These are phyloP conservation scores for Fissipunctia ypsillon DNA, from an alignment of 2,888 invertebrate species.

Conservation along the genomic window DNA sequence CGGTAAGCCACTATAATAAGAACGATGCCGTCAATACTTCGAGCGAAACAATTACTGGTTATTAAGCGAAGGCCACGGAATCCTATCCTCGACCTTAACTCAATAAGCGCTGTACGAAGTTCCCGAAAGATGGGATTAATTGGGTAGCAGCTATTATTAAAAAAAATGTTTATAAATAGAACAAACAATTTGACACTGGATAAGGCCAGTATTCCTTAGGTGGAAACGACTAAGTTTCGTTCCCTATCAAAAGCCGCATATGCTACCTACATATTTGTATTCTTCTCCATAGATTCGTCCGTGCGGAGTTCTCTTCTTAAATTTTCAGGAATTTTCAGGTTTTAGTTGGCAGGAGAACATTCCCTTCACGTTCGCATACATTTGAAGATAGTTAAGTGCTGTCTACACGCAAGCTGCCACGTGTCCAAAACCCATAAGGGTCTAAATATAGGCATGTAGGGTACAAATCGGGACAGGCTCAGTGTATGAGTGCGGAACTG, in stretches of 20 bases:
- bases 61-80: slow-evolving; percentile 50
- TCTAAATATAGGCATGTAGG: not conserved
- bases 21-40: slow-evolving; percentile 59
- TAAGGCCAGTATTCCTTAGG: not conserved
- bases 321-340: not conserved
- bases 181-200: not conserved
- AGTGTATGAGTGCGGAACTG: not conserved
- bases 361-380: too few relatives aligned
- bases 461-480: not conserved
- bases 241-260: not conserved
- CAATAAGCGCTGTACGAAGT: not conserved
- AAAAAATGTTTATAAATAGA: slow-evolving; percentile 1
- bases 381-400: not conserved
- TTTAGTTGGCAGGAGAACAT: not conserved
- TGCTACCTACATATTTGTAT: not conserved
- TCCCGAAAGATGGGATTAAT: slow-evolving; percentile 19
- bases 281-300: not conserved
- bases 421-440: not conserved
- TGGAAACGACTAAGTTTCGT: not conserved
- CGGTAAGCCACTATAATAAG: slow-evolving; percentile 61
- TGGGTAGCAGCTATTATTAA: slow-evolving; percentile 12
- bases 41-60: slow-evolving; percentile 58
- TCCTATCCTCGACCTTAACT: slow-evolving; percentile 15
- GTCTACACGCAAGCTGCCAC: not conserved
- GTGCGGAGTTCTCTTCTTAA: not conserved